Percentiles rank a stretch among this genome's conserved stretches.
Evolutionary conservation across 53 echinoderm and acorn worm genomes (phyloP).

Genomic region (Holothuria scabra): DNA sequence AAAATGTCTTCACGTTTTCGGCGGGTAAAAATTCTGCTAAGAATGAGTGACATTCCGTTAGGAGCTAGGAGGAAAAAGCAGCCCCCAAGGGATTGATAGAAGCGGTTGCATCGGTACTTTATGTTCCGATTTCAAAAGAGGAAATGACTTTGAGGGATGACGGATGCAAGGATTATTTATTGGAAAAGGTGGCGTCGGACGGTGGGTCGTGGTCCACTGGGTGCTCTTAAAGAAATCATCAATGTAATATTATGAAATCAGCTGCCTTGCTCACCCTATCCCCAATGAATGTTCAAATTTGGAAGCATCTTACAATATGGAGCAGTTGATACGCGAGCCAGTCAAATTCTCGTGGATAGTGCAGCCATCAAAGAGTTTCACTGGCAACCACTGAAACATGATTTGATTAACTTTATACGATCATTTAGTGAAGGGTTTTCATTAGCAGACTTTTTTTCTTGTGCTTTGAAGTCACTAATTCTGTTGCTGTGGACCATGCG

Average conservation of each 20-base stretch:
- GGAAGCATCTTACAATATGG: too few relatives aligned
- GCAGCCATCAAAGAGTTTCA: too few relatives aligned
- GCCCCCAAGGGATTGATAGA: conserved; percentile 4
- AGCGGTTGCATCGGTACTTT: conserved; percentile 21
- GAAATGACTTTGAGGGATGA: conserved; percentile 10
- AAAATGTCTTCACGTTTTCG: conserved; percentile 18
- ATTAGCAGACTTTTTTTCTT: too few relatives aligned
- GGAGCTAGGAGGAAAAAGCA: not conserved
- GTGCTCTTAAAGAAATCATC: conserved; percentile 30
- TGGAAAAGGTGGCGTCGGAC: conserved; percentile 20
- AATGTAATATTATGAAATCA: not conserved
- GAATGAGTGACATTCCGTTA: conserved; percentile 11
- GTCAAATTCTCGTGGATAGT: too few relatives aligned
- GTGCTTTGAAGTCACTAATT: too few relatives aligned
- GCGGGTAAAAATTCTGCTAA: not conserved
- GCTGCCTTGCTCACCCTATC: too few relatives aligned
- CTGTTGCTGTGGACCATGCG: too few relatives aligned
- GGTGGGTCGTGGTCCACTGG: conserved; percentile 33
- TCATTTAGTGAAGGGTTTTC: too few relatives aligned
- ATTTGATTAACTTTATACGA: too few relatives aligned
- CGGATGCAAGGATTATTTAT: conserved; percentile 29
- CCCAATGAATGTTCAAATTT: too few relatives aligned
- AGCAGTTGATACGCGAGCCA: too few relatives aligned
- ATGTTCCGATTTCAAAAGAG: not conserved
- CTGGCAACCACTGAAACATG: too few relatives aligned